Evolutionary conservation across 2,797 vertebrate genomes (phyloP).

Genomic region (Xiphorhynchus erythropygius): DNA sequence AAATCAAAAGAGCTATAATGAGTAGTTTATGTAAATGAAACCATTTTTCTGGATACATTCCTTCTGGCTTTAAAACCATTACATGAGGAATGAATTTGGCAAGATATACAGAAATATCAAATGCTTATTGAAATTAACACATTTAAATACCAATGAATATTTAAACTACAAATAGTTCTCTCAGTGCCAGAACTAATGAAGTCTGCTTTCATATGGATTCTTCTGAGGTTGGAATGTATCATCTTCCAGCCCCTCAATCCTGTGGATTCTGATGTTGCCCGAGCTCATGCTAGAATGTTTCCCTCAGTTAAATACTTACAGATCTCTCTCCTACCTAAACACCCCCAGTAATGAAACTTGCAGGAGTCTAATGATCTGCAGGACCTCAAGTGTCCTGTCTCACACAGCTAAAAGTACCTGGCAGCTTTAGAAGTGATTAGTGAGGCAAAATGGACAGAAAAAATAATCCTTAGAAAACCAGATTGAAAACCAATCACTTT

Average conservation of each 20-base stretch:
- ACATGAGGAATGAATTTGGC: slow-evolving; percentile 45
- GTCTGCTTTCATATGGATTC: background rate
- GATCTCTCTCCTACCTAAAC: background rate
- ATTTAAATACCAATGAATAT: slow-evolving; percentile 60
- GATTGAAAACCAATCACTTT: background rate
- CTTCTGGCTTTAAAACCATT: slow-evolving; percentile 63
- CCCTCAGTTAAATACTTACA: background rate
- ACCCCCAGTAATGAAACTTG: background rate
- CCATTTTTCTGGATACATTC: slow-evolving; percentile 58
- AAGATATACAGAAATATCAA: slow-evolving; percentile 34
- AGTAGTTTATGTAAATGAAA: slow-evolving; percentile 57
- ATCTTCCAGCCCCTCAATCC: background rate
- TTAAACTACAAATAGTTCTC: slow-evolving; percentile 45
- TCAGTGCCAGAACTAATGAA: background rate
- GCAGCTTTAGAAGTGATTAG: background rate
- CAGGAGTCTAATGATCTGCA: background rate
- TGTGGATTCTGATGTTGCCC: background rate
- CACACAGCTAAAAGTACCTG: background rate
- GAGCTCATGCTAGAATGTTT: background rate
- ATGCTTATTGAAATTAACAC: slow-evolving; percentile 64
- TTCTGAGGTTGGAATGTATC: background rate
- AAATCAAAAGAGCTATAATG: slow-evolving; percentile 38
- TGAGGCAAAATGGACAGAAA: background rate
- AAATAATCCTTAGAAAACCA: background rate
- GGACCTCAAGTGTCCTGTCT: background rate